Evolutionary conservation across 2,888 invertebrate genomes (phyloP).

Genomic region (Ceratothoa steindachneri): DNA sequence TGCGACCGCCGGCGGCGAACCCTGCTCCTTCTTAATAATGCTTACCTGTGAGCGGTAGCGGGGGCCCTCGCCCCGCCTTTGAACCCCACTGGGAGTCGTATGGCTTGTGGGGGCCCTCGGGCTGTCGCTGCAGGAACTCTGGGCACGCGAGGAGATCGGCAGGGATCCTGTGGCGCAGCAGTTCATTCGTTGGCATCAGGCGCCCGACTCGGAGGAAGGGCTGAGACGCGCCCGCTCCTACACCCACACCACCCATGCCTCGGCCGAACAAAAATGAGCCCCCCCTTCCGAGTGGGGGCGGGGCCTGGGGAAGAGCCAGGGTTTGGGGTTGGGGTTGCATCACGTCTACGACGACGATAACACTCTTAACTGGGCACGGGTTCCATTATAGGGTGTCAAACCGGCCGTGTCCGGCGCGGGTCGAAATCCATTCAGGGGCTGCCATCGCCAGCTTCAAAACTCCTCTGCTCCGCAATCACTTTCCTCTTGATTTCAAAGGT

Average conservation of each 20-base stretch:
- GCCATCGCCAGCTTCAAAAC: too few species aligned
- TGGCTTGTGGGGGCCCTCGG: background rate
- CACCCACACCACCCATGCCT: constrained; percentile 1
- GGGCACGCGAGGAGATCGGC: background rate
- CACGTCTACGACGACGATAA: too few species aligned
- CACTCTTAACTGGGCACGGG: too few species aligned
- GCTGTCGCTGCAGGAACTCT: background rate
- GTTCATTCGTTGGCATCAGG: background rate
- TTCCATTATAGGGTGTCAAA: too few species aligned
- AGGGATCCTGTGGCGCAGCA: background rate
- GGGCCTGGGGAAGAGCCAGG: background rate
- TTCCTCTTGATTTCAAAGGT: too few species aligned
- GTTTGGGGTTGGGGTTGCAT: constrained; percentile 12
- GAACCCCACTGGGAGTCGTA: constrained; percentile 1
- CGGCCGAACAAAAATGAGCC: constrained; percentile 5
- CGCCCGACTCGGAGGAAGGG: constrained; percentile 6
- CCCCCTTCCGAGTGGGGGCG: constrained; percentile 1
- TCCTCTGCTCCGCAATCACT: too few species aligned
- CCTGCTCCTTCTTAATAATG: too few species aligned
- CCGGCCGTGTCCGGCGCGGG: too few species aligned
- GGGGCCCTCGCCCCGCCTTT: background rate
- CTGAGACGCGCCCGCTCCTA: background rate
- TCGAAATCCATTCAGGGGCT: too few species aligned
- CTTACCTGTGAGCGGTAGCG: constrained; percentile 1
- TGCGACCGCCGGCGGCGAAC: too few species aligned